These are phyloP conservation scores for Laticauda laticaudata DNA, from an alignment of 2,113 vertebrate genomes.

Conservation along the genomic window DNA sequence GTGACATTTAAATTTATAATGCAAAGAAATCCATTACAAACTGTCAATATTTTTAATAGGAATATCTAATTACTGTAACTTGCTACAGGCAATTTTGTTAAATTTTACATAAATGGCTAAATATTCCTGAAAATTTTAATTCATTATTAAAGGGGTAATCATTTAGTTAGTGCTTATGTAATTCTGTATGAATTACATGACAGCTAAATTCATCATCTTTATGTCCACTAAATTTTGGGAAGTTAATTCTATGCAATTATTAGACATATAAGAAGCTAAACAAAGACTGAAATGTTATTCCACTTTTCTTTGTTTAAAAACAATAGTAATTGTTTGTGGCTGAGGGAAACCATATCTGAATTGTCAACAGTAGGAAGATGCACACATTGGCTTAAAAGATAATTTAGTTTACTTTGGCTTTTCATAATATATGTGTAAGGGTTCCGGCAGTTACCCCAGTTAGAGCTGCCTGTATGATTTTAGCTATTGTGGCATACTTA, in stretches of 20 bases:
- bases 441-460: no score
- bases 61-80: constrained; percentile 78
- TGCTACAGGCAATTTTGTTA: constrained; percentile 79
- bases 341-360: neutral
- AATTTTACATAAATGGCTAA: constrained; percentile 77
- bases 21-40: constrained; percentile 77
- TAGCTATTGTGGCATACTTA: neutral
- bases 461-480: neutral
- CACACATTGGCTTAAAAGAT: neutral
- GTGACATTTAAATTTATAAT: constrained; percentile 75
- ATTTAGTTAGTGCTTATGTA: constrained; percentile 78
- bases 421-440: neutral
- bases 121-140: constrained; percentile 80
- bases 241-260: constrained; percentile 63
- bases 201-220: constrained; percentile 81
- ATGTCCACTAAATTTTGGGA: constrained; percentile 79
- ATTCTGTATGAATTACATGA: constrained; percentile 79
- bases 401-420: neutral
- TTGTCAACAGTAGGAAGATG: neutral
- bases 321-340: neutral
- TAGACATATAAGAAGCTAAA: constrained; percentile 35
- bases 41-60: constrained; percentile 77
- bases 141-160: constrained; percentile 82
- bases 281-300: constrained; percentile 19
- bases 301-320: constrained; percentile 15